These are phyloP conservation scores for Pteria penguin DNA, from an alignment of 2,888 invertebrate genomes.

Conservation along the genomic window DNA sequence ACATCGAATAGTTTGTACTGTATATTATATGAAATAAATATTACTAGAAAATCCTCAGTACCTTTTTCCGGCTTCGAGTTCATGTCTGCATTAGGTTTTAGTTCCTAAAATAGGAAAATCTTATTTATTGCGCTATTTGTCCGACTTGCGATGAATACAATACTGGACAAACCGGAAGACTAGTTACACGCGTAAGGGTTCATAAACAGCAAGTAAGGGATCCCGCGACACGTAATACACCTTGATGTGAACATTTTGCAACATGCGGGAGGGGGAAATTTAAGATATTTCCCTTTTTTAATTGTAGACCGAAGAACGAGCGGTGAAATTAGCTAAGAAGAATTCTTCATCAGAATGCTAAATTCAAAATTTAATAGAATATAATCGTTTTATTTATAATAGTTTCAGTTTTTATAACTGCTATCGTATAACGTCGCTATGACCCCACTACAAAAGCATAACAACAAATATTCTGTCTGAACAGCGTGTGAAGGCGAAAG, in stretches of 20 bases:
- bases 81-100: too few relatives aligned
- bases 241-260: slow-evolving; percentile 14
- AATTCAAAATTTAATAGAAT: slow-evolving; percentile 10
- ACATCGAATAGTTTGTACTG: too few relatives aligned
- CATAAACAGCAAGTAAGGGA: too few relatives aligned
- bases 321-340: slow-evolving; percentile 3
- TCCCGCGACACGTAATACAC: not conserved
- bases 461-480: slow-evolving; percentile 4
- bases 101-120: too few relatives aligned
- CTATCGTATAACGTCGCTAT: slow-evolving; percentile 5
- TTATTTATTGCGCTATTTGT: too few relatives aligned
- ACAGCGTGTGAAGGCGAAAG: slow-evolving; percentile 5
- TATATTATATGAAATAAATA: too few relatives aligned
- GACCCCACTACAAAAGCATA: slow-evolving; percentile 3
- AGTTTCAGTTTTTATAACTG: not conserved
- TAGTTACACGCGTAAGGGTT: too few relatives aligned
- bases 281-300: slow-evolving; percentile 1
- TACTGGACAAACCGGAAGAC: too few relatives aligned
- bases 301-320: not conserved
- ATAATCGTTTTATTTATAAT: slow-evolving; percentile 10
- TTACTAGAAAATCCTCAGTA: too few relatives aligned
- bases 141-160: too few relatives aligned
- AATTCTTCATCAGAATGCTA: slow-evolving; percentile 1
- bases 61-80: too few relatives aligned
- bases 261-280: slow-evolving; percentile 6